Base-by-base conservation (phyloP, 2,113 vertebrate genomes). In the Xiphorhynchus elegans region DNA sequence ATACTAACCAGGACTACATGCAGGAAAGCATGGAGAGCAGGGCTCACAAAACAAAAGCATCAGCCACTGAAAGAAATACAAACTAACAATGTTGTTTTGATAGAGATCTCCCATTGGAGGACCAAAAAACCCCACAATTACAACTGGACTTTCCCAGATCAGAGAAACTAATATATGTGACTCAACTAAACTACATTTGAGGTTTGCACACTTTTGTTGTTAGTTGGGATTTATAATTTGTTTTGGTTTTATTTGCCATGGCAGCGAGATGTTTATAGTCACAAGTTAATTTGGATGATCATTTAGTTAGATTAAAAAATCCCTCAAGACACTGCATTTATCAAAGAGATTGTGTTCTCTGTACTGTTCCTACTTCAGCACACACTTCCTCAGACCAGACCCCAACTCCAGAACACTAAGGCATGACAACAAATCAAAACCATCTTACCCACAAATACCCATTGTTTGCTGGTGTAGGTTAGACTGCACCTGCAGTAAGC, bases 51-150 rank as follows among this genome's bases (percentile, higher is more conserved):
- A 93, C 85, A 96, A 91, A 96, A 91, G 76, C 86, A 84, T 42
- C 73, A 79, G 79, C 85, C 68, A 68, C 80, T 35, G 83, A 60
- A 93, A 95, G 79, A 73, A 97, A 92, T 11, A 91, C 93, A 77
- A 91, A 64, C 70, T 31, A 72, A 50, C 1, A 5, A 35, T 7
- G 4, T 26, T 92, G 80, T 90, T 96, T 95, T 60, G 83, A 87
- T 39, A 92, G 60, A 92, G 73, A 56, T 68, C 55, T 84, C 73
- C 19, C 40, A 81, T 1, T 67, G 50, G 64, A 87, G 85, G 42
- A 59, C 29, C 7, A 83, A 63, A 89, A 88, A 63, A 2, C 14
- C 21, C 23, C 60, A 76, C 39, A 86, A 40, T 42, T 77, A 60
- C 83, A 93, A n/a, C 28, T 26, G 68, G 72, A 88, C 88, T 91